Percentiles rank a stretch among this genome's conserved stretches.
phyloP scores from a whole-genome alignment of 1,140 invertebrate genomes.

The Drepana arcuata region DNA sequence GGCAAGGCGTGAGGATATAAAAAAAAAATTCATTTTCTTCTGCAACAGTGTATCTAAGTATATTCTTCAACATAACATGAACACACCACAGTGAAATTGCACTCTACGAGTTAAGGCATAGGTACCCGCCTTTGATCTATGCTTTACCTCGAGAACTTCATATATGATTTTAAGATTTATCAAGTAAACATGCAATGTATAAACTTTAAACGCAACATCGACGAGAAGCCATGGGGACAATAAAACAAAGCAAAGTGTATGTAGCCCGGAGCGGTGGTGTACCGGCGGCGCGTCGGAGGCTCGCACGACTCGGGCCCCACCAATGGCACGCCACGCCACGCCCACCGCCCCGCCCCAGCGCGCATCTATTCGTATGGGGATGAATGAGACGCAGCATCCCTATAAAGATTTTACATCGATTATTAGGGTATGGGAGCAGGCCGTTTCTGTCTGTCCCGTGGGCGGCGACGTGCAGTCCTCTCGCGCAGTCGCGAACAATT shows the following conservation, averaged over 20 bases:
- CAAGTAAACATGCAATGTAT: constrained; percentile 70
- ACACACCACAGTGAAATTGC: constrained; percentile 19
- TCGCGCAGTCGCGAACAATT: constrained; percentile 69
- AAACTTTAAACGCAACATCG: constrained; percentile 69
- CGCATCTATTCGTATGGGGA: constrained; percentile 18
- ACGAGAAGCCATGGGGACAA: constrained; percentile 65
- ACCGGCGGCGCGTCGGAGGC: constrained; percentile 16
- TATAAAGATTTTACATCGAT: constrained; percentile 65
- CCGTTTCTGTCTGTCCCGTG: constrained; percentile 51
- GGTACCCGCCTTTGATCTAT: constrained; percentile 45
- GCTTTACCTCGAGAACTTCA: constrained; percentile 62
- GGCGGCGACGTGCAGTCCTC: constrained; percentile 42
- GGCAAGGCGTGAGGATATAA: no score
- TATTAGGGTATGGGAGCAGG: constrained; percentile 43
- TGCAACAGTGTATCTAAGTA: no score
- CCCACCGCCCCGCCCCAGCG: constrained; percentile 33
- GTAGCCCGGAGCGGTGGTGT: constrained; percentile 41
- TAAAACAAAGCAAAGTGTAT: constrained; percentile 67
- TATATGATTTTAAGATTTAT: constrained; percentile 63
- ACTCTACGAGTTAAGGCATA: constrained; percentile 20
- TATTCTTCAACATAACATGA: no score
- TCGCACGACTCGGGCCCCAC: constrained; percentile 21
- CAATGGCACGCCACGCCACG: constrained; percentile 32
- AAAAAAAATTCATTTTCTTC: no score
- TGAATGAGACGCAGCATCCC: constrained; percentile 59